Percentiles rank a stretch among this genome's conserved stretches.
Conservation (phyloP, 2,888 invertebrate genomes). For the Ligdia adustata region DNA sequence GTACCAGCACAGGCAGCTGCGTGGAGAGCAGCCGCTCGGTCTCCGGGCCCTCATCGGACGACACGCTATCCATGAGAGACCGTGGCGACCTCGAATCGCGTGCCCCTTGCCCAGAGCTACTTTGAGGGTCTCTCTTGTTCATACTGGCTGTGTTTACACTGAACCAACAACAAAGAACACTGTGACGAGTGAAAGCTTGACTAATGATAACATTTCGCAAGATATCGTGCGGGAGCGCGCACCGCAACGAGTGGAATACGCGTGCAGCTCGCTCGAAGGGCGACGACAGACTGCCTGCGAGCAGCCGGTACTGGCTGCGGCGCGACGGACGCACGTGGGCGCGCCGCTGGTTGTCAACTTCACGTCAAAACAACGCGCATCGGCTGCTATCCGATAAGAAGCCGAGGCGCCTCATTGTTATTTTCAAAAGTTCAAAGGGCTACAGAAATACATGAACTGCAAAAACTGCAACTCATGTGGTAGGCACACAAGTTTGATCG, state of each 20-base stretch:
- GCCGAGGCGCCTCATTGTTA: no score
- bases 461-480: no score
- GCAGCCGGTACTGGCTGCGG: no score
- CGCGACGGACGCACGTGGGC: slow-evolving; percentile 33
- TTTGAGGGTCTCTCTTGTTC: slow-evolving; percentile 64
- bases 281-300: slow-evolving; percentile 64
- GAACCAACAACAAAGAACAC: slow-evolving; percentile 45
- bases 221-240: slow-evolving; percentile 37
- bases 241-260: slow-evolving; percentile 39
- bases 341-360: slow-evolving; percentile 27
- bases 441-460: no score
- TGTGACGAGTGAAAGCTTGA: slow-evolving; percentile 40
- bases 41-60: slow-evolving; percentile 76
- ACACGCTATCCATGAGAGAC: slow-evolving; percentile 71
- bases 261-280: slow-evolving; percentile 59
- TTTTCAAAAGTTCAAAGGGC: no score
- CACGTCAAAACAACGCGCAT: slow-evolving; percentile 57
- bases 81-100: slow-evolving; percentile 61
- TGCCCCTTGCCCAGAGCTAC: slow-evolving; percentile 55
- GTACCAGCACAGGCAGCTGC: slow-evolving; percentile 60
- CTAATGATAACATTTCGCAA: slow-evolving; percentile 62
- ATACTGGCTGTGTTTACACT: slow-evolving; percentile 55
- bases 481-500: no score
- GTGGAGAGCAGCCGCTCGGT: slow-evolving; percentile 66
- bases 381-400: no score